Evolutionary conservation across 1,140 invertebrate genomes (phyloP).

Genomic region (Cherax quadricarinatus): DNA sequence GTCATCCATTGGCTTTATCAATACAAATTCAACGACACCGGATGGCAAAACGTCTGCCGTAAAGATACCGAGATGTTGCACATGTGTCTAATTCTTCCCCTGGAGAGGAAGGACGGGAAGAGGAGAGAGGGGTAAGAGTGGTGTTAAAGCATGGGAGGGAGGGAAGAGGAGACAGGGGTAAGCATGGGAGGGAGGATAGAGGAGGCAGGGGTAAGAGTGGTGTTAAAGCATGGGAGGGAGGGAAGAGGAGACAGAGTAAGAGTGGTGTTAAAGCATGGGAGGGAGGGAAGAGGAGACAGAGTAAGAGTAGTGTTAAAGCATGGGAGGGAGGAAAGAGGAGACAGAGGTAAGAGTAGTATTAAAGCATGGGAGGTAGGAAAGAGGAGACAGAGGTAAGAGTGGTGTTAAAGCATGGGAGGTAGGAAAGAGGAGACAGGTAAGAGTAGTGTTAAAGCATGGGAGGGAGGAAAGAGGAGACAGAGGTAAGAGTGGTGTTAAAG

Average conservation of each 20-base stretch:
- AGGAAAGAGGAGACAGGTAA: neutral
- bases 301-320: neutral
- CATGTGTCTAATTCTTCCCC: neutral
- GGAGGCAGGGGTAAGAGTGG: neutral
- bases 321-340: neutral
- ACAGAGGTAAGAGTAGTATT: neutral
- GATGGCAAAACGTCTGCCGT: no score
- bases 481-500: neutral
- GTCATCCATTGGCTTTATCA: no score
- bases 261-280: no score
- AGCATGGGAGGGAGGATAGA: neutral
- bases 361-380: neutral
- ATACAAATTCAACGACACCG: no score
- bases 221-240: constrained; percentile 14
- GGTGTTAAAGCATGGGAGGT: neutral
- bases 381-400: neutral
- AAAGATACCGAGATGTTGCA: no score
- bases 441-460: neutral
- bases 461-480: neutral
- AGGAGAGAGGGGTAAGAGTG: neutral
- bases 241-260: constrained; percentile 13
- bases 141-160: no score
- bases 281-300: neutral
- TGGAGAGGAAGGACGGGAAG: constrained; percentile 23
- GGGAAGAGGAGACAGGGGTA: no score